A percentile compares a stretch with the other conserved stretches of the same genome.
phyloP scores from a whole-genome alignment of 2,888 invertebrate genomes.

The Odontocolon sp. region DNA sequence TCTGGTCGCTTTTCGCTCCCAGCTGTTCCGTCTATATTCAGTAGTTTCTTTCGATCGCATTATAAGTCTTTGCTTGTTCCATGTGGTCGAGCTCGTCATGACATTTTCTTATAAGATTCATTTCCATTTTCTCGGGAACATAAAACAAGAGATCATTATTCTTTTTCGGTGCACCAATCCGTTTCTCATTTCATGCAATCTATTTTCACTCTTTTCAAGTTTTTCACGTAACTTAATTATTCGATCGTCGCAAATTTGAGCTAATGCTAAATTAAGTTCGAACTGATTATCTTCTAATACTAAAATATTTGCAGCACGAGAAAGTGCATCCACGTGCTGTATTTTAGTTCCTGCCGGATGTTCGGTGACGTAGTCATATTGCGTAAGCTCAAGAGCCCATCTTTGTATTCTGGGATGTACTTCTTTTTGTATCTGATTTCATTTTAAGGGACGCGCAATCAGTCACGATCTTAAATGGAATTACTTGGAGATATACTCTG shows the following conservation, averaged over 20 bases:
- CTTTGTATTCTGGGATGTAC: slow-evolving; percentile 66
- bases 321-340: slow-evolving; percentile 68
- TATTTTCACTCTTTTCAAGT: slow-evolving; percentile 28
- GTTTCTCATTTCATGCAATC: slow-evolving; percentile 41
- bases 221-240: slow-evolving; percentile 35
- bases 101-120: slow-evolving; percentile 24
- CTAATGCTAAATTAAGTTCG: slow-evolving; percentile 29
- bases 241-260: slow-evolving; percentile 26
- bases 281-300: slow-evolving; percentile 43
- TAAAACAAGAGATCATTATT: slow-evolving; percentile 5
- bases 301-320: slow-evolving; percentile 41
- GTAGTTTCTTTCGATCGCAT: no score
- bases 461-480: slow-evolving; percentile 68
- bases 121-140: slow-evolving; percentile 38
- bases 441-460: slow-evolving; percentile 67
- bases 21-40: no score
- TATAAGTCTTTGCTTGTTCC: no score
- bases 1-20: no score
- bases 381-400: slow-evolving; percentile 66
- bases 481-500: slow-evolving; percentile 64
- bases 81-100: no score
- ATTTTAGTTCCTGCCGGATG: slow-evolving; percentile 34
- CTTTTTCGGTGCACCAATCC: slow-evolving; percentile 30
- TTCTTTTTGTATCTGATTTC: slow-evolving; percentile 66
- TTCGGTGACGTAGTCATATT: slow-evolving; percentile 17